phyloP scores from a whole-genome alignment of 2,888 invertebrate species.

The Gibbula magus region DNA sequence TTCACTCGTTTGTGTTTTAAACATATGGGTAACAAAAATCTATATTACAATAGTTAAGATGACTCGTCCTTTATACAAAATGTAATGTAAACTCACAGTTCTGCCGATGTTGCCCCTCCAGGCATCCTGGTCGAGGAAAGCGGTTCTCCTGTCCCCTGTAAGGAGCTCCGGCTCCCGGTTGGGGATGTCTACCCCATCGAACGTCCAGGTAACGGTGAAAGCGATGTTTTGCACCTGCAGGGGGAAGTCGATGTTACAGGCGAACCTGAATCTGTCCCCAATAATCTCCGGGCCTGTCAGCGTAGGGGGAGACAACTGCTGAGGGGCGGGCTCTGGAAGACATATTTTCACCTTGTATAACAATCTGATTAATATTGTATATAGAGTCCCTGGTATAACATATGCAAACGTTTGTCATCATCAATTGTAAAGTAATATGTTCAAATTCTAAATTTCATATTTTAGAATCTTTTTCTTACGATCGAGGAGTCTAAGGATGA shows the following conservation, averaged over 20 bases:
- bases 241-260: conserved; percentile 20
- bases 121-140: conserved; percentile 24
- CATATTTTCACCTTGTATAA: too few relatives aligned
- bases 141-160: conserved; percentile 16
- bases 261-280: conserved; percentile 24
- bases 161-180: background rate
- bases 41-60: too few relatives aligned
- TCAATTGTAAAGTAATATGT: too few relatives aligned
- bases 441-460: too few relatives aligned
- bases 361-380: too few relatives aligned
- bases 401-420: too few relatives aligned
- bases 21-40: too few relatives aligned
- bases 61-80: background rate
- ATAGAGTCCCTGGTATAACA: too few relatives aligned
- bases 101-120: conserved; percentile 34
- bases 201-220: conserved; percentile 24
- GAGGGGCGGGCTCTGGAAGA: conserved; percentile 16
- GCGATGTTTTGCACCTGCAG: background rate
- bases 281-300: conserved; percentile 23
- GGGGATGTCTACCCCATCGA: conserved; percentile 7
- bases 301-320: background rate
- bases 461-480: too few relatives aligned
- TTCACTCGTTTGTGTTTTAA: too few relatives aligned
- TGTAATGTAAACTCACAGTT: conserved; percentile 12
- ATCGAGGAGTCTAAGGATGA: too few relatives aligned